These are phyloP conservation scores for Villa cingulata DNA, from an alignment of 2,888 invertebrate genomes.

Conservation along the genomic window DNA sequence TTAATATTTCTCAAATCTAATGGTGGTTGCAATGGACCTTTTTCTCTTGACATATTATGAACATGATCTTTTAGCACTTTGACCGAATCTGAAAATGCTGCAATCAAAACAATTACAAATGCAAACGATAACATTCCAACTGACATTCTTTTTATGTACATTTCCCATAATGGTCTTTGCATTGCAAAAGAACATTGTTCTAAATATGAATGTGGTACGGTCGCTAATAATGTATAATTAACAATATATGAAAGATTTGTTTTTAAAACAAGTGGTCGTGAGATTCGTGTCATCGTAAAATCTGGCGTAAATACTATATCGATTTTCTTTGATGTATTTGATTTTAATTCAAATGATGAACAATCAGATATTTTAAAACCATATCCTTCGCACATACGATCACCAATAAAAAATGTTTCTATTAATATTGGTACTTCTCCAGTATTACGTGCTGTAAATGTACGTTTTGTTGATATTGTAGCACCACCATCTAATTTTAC, in stretches of 20 bases:
- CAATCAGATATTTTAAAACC: slow-evolving; percentile 70
- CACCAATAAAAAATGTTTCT: slow-evolving; percentile 49
- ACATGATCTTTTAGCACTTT: slow-evolving; percentile 44
- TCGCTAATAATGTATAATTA: slow-evolving; percentile 56
- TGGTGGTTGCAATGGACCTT: slow-evolving; percentile 43
- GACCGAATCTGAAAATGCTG: slow-evolving; percentile 59
- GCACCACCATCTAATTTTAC: background rate
- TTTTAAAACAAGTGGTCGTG: slow-evolving; percentile 45
- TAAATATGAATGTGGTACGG: slow-evolving; percentile 46
- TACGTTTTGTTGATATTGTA: slow-evolving; percentile 45
- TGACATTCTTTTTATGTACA: slow-evolving; percentile 49
- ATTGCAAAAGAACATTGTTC: slow-evolving; percentile 53
- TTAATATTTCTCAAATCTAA: slow-evolving; percentile 43
- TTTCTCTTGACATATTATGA: slow-evolving; percentile 38
- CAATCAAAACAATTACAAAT: slow-evolving; percentile 49
- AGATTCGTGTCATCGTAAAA: slow-evolving; percentile 64
- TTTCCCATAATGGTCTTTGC: slow-evolving; percentile 65
- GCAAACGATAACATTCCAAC: slow-evolving; percentile 46
- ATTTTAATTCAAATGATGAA: slow-evolving; percentile 50
- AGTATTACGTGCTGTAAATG: slow-evolving; percentile 78
- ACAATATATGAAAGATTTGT: slow-evolving; percentile 48
- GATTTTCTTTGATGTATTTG: slow-evolving; percentile 60
- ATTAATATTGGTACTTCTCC: slow-evolving; percentile 77
- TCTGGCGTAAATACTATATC: slow-evolving; percentile 83
- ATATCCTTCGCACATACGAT: slow-evolving; percentile 57